phyloP scores from a whole-genome alignment of 2,888 invertebrate species.

The Apantesis nais region DNA sequence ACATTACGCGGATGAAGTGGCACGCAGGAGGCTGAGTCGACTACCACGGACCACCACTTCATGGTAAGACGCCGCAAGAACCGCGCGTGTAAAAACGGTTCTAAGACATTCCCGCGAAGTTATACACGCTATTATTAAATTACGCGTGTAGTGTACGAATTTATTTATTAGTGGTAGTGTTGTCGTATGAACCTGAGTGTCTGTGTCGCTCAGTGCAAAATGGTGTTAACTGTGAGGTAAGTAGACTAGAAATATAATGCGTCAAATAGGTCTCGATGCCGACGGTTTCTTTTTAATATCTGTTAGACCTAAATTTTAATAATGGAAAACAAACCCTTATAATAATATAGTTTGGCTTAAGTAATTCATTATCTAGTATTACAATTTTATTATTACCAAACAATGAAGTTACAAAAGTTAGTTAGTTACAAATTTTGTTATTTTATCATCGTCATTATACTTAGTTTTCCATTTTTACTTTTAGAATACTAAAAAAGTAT shows the following conservation, averaged over 20 bases:
- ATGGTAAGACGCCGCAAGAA: conserved; percentile 59
- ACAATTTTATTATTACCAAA: neutral
- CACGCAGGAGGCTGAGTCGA: conserved; percentile 65
- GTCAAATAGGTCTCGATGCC: conserved; percentile 22
- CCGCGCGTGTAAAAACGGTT: conserved; percentile 49
- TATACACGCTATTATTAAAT: conserved; percentile 34
- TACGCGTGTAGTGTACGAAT: conserved; percentile 41
- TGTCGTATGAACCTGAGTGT: conserved; percentile 54
- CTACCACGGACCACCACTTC: conserved; percentile 62
- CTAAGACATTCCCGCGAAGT: conserved; percentile 36
- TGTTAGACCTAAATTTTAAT: neutral
- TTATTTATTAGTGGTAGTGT: conserved; percentile 47
- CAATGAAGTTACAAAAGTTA: neutral
- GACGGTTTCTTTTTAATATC: conserved; percentile 4
- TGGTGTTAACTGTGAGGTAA: conserved; percentile 78
- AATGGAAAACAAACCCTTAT: neutral
- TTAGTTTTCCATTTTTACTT: neutral
- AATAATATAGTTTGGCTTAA: neutral
- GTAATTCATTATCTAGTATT: neutral
- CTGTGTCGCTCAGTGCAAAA: conserved; percentile 65
- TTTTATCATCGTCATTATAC: neutral
- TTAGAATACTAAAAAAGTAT: neutral
- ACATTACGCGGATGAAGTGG: conserved; percentile 70
- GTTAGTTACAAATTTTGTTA: no score
- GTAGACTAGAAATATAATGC: conserved; percentile 58